Evolutionary conservation across 2,113 vertebrate species (phyloP), one percentile per base, ranked within the genome.

Genomic region (Actinemys pallida): DNA sequence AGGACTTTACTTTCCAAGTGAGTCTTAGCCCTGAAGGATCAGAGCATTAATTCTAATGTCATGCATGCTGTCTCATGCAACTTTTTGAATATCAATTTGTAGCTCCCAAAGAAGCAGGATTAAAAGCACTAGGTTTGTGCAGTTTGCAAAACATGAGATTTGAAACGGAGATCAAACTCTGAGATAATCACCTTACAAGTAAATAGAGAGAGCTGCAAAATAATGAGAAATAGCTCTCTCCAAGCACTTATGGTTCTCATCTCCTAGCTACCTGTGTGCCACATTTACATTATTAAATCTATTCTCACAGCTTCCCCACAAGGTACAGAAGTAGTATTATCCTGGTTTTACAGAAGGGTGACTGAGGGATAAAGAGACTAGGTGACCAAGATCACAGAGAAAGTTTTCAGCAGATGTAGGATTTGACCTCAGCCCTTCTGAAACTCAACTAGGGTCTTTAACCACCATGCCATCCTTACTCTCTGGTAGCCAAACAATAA

Each of bases 181-280:
- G 89, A 95, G 79, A 93, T 90, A 95, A 83, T 79, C 47, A 79
- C 50, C 72, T 97, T 87, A 92, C 62, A 92, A 93, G 94, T 83
- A 93, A 35, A 94, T 93, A 96, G 93, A 96, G 91, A 83, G 93
- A 92, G 93, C 87, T 25, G 80, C 84, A 91, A 59, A 93, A 94
- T 92, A 94, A 76, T 14, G 42, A 76, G 42, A 47, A 42, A 42
- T 42, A 45, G 11, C 42, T 25, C 72, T 76, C 39, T 24, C 39
- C 24, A 76, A 22, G 3, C 24, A 25, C 39, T 45, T 76, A 42
- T 27, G 94, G 93, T 29, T 81, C 81, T 83, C 10, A 10, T 89
- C 87, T 89, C 84, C 93, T 82, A 96, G 96, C 95, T 92, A 95
- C 83, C 69, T 62, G n/a, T 54, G 39, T 95, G 86, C 95, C 93